A percentile compares a stretch with the other conserved stretches of the same genome.
phyloP scores from a whole-genome alignment of 2,113 vertebrate species.

The Protobothrops flavoviridis region DNA sequence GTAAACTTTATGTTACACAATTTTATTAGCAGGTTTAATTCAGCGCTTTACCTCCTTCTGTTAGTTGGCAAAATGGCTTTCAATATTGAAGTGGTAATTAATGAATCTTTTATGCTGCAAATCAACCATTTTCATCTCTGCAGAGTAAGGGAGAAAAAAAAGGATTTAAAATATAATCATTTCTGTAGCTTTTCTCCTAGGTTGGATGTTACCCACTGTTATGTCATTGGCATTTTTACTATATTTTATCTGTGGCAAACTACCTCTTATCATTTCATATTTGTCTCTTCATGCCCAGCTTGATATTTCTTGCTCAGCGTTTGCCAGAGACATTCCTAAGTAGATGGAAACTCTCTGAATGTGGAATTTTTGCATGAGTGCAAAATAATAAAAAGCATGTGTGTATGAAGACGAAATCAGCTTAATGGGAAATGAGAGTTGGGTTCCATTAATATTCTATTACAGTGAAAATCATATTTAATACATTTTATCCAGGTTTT shows the following conservation, averaged over 20 bases:
- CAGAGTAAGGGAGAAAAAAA: conserved; percentile 47
- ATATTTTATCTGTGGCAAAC: conserved; percentile 41
- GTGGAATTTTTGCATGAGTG: conserved; percentile 83
- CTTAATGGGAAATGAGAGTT: conserved; percentile 82
- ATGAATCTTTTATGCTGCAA: conserved; percentile 82
- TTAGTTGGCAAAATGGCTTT: conserved; percentile 80
- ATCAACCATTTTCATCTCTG: conserved; percentile 78
- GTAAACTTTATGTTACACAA: conserved; percentile 76
- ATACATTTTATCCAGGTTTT: conserved; percentile 77
- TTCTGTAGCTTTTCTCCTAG: conserved; percentile 56
- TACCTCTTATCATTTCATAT: conserved; percentile 51
- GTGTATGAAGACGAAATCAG: conserved; percentile 78
- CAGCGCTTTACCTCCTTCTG: conserved; percentile 76
- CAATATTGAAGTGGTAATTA: conserved; percentile 84
- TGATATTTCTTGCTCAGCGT: conserved; percentile 64
- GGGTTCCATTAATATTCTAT: conserved; percentile 84
- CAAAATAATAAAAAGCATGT: conserved; percentile 88
- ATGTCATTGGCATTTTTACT: conserved; percentile 45
- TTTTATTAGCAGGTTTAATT: conserved; percentile 82
- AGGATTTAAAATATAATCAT: conserved; percentile 69
- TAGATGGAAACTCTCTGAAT: conserved; percentile 81
- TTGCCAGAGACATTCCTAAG: conserved; percentile 78
- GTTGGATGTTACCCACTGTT: conserved; percentile 56
- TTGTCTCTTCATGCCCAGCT: conserved; percentile 53
- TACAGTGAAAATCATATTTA: conserved; percentile 85